These are phyloP conservation scores for Drosophila rufa DNA, from an alignment of 1,140 invertebrate genomes.

Conservation along the genomic window DNA sequence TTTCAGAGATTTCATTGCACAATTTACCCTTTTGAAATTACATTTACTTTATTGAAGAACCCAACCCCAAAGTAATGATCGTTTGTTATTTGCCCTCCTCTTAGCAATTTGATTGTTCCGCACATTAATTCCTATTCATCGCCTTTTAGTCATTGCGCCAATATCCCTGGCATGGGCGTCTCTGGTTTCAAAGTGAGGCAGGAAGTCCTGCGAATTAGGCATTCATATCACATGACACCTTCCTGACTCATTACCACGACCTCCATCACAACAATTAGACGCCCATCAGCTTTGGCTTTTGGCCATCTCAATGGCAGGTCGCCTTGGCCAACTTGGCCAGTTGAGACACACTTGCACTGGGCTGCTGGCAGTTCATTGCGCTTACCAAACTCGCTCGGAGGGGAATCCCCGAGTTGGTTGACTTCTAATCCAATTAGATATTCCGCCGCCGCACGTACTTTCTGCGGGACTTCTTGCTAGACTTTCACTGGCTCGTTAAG, in stretches of 20 bases:
- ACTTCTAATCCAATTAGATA: constrained; percentile 82
- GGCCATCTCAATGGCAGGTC: constrained; percentile 6
- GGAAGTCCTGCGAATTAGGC: constrained; percentile 53
- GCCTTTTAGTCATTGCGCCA: constrained; percentile 42
- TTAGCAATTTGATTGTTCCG: constrained; percentile 24
- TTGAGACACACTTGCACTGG: constrained; percentile 35
- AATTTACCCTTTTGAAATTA: not conserved
- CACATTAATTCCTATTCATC: constrained; percentile 39
- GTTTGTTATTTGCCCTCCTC: constrained; percentile 9
- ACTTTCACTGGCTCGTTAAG: constrained; percentile 72
- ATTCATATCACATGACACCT: constrained; percentile 74
- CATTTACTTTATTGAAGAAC: constrained; percentile 1
- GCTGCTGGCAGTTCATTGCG: constrained; percentile 55
- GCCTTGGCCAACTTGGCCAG: constrained; percentile 21
- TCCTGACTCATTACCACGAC: constrained; percentile 56
- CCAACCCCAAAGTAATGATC: constrained; percentile 5
- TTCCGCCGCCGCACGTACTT: constrained; percentile 60
- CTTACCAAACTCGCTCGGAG: constrained; percentile 54
- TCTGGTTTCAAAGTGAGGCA: constrained; percentile 34
- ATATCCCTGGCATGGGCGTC: constrained; percentile 17
- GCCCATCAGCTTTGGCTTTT: constrained; percentile 41
- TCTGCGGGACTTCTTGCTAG: constrained; percentile 41
- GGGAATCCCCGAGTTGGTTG: constrained; percentile 51
- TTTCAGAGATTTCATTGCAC: not conserved
- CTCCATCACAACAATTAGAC: constrained; percentile 44